Evolutionary conservation across 2,888 invertebrate genomes (phyloP).

Genomic region (Lamellibrachia columna): DNA sequence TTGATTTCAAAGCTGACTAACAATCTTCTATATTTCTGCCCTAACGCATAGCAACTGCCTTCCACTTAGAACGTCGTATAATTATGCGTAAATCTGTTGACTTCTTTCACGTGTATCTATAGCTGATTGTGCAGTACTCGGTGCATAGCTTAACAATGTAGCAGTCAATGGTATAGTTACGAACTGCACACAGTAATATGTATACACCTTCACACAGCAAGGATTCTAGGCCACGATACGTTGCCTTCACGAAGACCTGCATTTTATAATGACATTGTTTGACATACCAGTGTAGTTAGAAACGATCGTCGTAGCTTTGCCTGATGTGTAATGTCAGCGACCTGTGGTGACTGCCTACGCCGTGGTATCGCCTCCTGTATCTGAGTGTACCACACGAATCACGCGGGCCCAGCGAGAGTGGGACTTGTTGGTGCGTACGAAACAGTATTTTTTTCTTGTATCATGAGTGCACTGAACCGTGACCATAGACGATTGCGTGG

Average conservation of each 20-base stretch:
- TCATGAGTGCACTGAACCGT: neutral
- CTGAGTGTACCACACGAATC: neutral
- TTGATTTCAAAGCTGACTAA: no score
- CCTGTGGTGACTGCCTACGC: neutral
- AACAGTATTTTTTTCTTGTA: neutral
- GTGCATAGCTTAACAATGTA: no score
- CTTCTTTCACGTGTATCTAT: no score
- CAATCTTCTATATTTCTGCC: no score
- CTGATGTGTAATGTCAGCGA: neutral
- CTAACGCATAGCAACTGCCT: no score
- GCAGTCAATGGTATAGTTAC: no score
- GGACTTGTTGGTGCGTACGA: neutral
- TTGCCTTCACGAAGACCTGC: neutral
- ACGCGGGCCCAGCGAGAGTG: neutral
- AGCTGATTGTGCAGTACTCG: no score
- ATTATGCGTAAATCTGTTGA: no score
- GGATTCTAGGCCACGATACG: neutral
- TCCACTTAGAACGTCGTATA: no score
- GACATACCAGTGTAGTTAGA: neutral
- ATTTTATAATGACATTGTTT: neutral
- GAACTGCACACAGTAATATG: no score
- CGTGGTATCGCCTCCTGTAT: neutral
- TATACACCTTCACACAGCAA: neutral
- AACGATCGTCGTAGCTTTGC: neutral
- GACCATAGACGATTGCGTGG: neutral